These are phyloP conservation scores for Drosophila kohkoa DNA, from an alignment of 1,140 invertebrate species.

Conservation along the genomic window DNA sequence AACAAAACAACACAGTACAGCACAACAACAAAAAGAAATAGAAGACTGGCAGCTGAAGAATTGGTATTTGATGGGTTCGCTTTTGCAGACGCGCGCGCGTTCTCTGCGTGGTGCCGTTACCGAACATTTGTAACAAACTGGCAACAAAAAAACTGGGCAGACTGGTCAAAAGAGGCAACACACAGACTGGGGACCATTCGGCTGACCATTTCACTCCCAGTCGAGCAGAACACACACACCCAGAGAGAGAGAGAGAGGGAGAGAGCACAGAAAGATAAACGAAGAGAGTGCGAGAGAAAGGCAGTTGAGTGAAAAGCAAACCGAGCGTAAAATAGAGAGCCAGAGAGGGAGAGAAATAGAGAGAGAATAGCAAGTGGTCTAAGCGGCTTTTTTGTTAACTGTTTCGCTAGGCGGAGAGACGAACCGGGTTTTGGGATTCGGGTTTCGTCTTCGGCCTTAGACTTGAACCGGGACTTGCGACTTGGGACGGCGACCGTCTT, in stretches of 20 bases:
- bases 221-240: constrained; percentile 56
- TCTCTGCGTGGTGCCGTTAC: constrained; percentile 73
- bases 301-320: not conserved
- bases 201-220: constrained; percentile 76
- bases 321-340: not conserved
- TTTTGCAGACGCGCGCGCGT: constrained; percentile 34
- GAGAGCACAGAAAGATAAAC: too few species aligned
- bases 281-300: constrained; percentile 13
- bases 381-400: constrained; percentile 30
- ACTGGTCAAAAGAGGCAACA: constrained; percentile 63
- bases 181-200: not conserved
- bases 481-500: not conserved
- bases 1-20: constrained; percentile 23
- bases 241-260: constrained; percentile 10
- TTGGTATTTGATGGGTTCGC: constrained; percentile 30
- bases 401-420: constrained; percentile 11
- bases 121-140: constrained; percentile 77
- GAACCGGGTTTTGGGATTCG: constrained; percentile 14
- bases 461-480: not conserved
- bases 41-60: constrained; percentile 11
- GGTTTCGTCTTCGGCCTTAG: constrained; percentile 6
- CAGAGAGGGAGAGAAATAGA: constrained; percentile 7
- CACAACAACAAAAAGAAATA: not conserved
- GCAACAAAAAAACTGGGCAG: constrained; percentile 55
- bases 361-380: constrained; percentile 16